Conservation (phyloP, 2,113 vertebrate species). For the Cheirogaleus medius region DNA sequence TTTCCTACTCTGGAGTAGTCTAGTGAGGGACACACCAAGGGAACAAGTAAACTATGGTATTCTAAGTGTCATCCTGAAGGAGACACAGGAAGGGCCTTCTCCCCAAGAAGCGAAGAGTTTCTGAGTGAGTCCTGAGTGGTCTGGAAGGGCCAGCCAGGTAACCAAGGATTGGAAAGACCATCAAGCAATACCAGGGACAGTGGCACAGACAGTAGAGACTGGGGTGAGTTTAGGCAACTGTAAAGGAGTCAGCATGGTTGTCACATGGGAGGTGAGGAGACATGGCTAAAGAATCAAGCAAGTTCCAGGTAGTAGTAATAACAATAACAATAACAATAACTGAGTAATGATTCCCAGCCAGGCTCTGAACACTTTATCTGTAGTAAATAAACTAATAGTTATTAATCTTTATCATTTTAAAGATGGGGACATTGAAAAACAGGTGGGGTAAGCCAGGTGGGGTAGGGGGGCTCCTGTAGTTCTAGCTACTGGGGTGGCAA, state of each 20-base stretch:
- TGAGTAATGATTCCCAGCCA: neutral
- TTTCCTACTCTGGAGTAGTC: neutral
- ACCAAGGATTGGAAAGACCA: neutral
- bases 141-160: neutral
- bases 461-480: too few species aligned
- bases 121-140: neutral
- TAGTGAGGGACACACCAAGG: neutral
- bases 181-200: neutral
- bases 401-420: neutral
- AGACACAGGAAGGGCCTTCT: neutral
- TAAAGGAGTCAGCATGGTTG: neutral
- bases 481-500: too few species aligned
- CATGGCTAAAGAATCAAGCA: neutral
- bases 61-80: neutral
- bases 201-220: neutral
- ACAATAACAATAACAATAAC: neutral
- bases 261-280: neutral
- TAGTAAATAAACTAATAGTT: neutral
- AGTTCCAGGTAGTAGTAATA: neutral
- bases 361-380: neutral
- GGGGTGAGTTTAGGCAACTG: neutral
- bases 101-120: neutral
- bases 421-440: neutral
- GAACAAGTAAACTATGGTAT: neutral
- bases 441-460: too few species aligned